Evolutionary conservation across 1,140 invertebrate genomes (phyloP).

Genomic region (fruit fly (Drosophila melanogaster)): Release_6_plus_ISO1_MT NT_033777.3:25741001-25741500

Average conservation of each 20-base stretch:
- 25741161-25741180: not conserved
- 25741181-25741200: not conserved
- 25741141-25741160: not conserved
- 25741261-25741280: not conserved
- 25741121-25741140: too few relatives aligned
- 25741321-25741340: not conserved
- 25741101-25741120: not conserved
- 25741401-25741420: conserved; percentile 63
- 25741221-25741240: too few relatives aligned
- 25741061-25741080: not conserved
- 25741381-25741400: conserved; percentile 42
- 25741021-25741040: too few relatives aligned
- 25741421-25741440: conserved; percentile 71
- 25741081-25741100: not conserved
- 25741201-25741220: not conserved
- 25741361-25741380: conserved; percentile 73
- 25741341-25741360: conserved; percentile 55
- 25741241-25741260: not conserved
- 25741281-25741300: not conserved
- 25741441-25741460: conserved; percentile 52
- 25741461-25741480: conserved; percentile 45
- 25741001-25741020: too few relatives aligned
- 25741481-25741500: conserved; percentile 46
- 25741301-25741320: not conserved
- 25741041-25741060: not conserved